Conservation (phyloP, 2,797 vertebrate species). For the Hypotaenidia okinawae region DNA sequence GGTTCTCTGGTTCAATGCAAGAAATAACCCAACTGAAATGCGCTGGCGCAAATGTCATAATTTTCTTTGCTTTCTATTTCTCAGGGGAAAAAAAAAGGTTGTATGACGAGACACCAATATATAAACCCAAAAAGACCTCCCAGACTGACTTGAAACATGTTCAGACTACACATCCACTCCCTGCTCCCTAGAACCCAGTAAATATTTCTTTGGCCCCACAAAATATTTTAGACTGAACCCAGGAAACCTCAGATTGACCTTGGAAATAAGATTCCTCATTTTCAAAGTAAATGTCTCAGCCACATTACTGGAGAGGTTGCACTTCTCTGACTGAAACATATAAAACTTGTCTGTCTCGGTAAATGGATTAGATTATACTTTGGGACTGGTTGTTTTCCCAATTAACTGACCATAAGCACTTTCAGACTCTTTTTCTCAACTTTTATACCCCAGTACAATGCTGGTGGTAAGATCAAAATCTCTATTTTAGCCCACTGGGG, state of each 20-base stretch:
- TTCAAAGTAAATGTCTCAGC: constrained; percentile 51
- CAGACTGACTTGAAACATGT: constrained; percentile 56
- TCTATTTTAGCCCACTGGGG: not conserved
- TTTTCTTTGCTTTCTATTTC: constrained; percentile 14
- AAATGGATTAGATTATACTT: not conserved
- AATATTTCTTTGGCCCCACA: constrained; percentile 55
- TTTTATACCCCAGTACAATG: not conserved
- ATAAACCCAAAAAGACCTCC: constrained; percentile 63
- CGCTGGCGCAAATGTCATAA: not conserved
- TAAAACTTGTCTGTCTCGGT: constrained; percentile 47
- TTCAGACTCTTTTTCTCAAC: not conserved
- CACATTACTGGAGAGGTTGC: constrained; percentile 28
- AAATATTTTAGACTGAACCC: constrained; percentile 48
- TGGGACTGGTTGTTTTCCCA: not conserved
- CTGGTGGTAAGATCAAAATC: constrained; percentile 40
- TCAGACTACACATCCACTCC: constrained; percentile 51
- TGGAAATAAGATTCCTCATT: constrained; percentile 56
- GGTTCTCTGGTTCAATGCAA: not conserved
- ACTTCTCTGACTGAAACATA: constrained; percentile 18
- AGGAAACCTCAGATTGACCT: constrained; percentile 63
- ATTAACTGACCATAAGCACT: constrained; percentile 9
- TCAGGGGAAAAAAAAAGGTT: not conserved
- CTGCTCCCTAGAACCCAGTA: constrained; percentile 56
- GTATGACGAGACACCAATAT: constrained; percentile 41
- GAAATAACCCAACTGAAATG: not conserved